Base-by-base conservation (phyloP, 2,797 vertebrate genomes). In the Limosa lapponica region DNA sequence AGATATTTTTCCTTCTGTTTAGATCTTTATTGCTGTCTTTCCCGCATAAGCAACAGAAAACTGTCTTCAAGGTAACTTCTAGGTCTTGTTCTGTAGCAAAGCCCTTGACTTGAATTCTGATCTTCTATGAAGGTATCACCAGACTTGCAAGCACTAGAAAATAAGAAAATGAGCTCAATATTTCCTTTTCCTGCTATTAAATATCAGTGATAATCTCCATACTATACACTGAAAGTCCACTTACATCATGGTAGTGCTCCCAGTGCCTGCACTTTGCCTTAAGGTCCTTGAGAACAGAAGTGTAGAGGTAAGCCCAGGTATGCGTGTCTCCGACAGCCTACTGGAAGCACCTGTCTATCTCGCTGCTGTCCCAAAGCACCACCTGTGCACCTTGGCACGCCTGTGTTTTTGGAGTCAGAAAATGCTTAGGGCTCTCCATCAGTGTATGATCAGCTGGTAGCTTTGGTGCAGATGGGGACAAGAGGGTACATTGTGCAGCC, bases 401-500 rank as follows among this genome's bases (percentile, higher is more conserved):
- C 10, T 65, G 14, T 46, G 54, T 1, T 44, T 83, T 82, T 81
- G 54, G 44, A 82, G 75, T n/a, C 25, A 7, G 36, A 81, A 83
- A 85, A 49, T 0, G 6, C 92, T 82, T 13, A 1, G 32, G 41
- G 57, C 51, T 93, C 44, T 43, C 87, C 2, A 0, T 84, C 87
- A 80, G 62, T 32, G 39, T 46, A 13, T 49, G 61, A 87, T 37
- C 94, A 94, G 81, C 78, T 36, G 20, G 84, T 74, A 59, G 65
- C 87, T 85, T 85, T 55, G 89, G 90, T 87, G 62, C 79, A 93
- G 93, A 91, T 74, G 77, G 66, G 61, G 69, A 93, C 87, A 95
- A 82, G 96, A 84, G 78, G 83, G 87, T 59, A 62, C 87, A 69
- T 73, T 84, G 86, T 93, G 83, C 84, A 92, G 88, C 73, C 39